Evolutionary conservation across 2,797 vertebrate genomes (phyloP), one percentile per base, ranked within the genome.

Genomic region (Lerista edwardsae): DNA sequence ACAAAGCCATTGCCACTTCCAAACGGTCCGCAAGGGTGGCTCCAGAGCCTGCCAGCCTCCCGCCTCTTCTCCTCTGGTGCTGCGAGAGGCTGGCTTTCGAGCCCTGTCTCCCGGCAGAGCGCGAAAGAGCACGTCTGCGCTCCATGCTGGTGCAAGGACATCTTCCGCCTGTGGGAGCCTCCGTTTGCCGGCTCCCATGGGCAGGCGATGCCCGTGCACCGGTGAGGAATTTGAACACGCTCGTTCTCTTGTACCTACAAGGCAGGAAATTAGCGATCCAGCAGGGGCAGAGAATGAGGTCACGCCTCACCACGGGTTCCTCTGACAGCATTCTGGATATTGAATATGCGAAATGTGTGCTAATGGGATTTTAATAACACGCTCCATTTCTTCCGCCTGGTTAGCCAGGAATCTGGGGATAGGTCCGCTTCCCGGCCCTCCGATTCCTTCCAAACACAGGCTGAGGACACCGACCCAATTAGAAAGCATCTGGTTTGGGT

Each of bases 301-400:
- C 36, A 0, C 29, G 4, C 61, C 75, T 2, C 21, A 4, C 65
- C 47, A 57, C 25, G 34, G 84, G 77, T 67, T 34, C 31, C 76
- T 44, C 64, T 64, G 51, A 44, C 3, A 75, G 15, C 61, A 51
- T 39, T 73, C 74, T 81, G 4, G 41, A 47, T 17, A 36, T 25
- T 25, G 1, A 82, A 55, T 65, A 41, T 1, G 29, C 65, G 5
- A 80, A 74, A 79, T 55, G 65, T 1, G 2, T n/a, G 29, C 6
- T 75, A 27, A 67, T 64, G 68, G 19, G 6, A 78, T 84, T 57
- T 41, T 78, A 39, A 62, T 75, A 57, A 6, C 84, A 59, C 12
- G 12, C 71, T 77, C 88, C 39, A 1, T 41, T 77, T 83, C 87
- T 68, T 29, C 68, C 31, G 64, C 73, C 81, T 78, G 55, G 41